Conservation (phyloP, 1,140 invertebrate genomes). For the Eurosta solidaginis region DNA sequence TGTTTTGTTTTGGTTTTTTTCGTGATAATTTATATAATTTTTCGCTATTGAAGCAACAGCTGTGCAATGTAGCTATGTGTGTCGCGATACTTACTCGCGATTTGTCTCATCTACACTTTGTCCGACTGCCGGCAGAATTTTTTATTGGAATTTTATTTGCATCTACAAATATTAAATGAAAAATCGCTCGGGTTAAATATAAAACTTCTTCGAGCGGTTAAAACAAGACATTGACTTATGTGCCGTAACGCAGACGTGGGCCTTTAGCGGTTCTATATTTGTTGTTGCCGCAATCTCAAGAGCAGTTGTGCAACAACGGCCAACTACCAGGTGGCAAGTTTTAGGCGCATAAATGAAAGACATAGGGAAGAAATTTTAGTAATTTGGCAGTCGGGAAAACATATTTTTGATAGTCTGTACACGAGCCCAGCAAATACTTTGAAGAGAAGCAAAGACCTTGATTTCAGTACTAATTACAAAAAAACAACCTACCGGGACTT, state of each 20-base stretch:
- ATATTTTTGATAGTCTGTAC: too few species aligned
- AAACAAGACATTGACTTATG: slow-evolving; percentile 24
- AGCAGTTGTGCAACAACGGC: neutral
- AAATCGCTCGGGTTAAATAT: slow-evolving; percentile 13
- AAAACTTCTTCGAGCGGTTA: neutral
- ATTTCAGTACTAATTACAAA: too few species aligned
- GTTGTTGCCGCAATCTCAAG: neutral
- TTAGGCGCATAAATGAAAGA: neutral
- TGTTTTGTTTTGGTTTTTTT: neutral
- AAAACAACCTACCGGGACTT: too few species aligned
- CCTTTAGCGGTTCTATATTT: neutral
- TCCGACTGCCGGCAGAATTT: neutral
- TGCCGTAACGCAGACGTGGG: neutral
- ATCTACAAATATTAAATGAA: neutral
- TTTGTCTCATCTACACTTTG: neutral
- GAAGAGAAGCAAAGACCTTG: too few species aligned
- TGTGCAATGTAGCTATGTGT: neutral
- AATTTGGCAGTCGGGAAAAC: too few species aligned
- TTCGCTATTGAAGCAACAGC: neutral
- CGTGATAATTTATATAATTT: neutral
- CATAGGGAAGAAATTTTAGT: too few species aligned
- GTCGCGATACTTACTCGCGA: too few species aligned
- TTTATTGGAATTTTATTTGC: neutral
- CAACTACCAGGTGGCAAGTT: neutral
- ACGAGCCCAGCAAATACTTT: too few species aligned